Evolutionary conservation across 2,888 invertebrate species (phyloP).

Genomic region (Arrhopalites spinosus): DNA sequence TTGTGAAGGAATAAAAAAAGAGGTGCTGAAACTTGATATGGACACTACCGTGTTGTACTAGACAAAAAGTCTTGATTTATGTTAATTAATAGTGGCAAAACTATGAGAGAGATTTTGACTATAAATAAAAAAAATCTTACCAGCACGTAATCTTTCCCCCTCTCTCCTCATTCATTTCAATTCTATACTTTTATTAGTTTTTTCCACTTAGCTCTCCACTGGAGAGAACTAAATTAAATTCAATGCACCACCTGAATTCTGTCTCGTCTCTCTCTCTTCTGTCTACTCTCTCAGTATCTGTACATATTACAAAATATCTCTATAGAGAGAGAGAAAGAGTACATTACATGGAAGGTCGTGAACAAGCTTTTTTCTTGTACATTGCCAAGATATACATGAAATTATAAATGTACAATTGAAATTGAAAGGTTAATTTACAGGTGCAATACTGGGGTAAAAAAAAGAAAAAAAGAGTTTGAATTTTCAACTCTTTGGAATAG

Average conservation of each 20-base stretch:
- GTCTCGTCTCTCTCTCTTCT: neutral
- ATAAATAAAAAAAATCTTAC: neutral
- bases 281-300: neutral
- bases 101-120: neutral
- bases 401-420: constrained; percentile 6
- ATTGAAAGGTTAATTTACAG: constrained; percentile 33
- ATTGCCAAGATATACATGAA: too few species aligned
- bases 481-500: neutral
- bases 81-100: constrained; percentile 1
- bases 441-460: constrained; percentile 19
- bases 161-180: neutral
- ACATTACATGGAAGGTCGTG: neutral
- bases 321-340: neutral
- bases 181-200: constrained; percentile 34
- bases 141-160: neutral
- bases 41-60: neutral
- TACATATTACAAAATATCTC: neutral
- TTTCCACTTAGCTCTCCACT: constrained; percentile 33
- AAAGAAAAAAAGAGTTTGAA: neutral
- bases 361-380: too few species aligned
- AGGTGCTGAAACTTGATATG: neutral
- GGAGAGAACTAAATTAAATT: constrained; percentile 27
- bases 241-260: constrained; percentile 2
- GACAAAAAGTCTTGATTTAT: neutral
- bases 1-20: too few species aligned